Base-by-base conservation (phyloP, 2,888 invertebrate species). In the Sphaerophoria rueppellii region DNA sequence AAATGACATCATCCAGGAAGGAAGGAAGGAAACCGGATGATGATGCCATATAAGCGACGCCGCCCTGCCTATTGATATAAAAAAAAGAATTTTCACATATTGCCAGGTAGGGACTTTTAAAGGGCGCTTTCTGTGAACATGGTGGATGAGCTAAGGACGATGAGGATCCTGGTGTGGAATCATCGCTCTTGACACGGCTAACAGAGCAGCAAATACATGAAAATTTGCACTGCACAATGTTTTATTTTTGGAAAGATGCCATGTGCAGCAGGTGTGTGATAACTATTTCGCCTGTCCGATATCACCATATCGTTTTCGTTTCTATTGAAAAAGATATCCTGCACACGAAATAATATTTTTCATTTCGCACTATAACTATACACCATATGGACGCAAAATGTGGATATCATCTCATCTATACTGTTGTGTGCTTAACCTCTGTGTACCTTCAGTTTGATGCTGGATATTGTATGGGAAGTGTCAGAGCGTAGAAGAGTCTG, bases 141-240 rank as follows among this genome's bases (percentile, higher is more conserved):
- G 2, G 24, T 24, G 24, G 24, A 24, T 24, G 24, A 24, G 61
- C 71, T 11, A 43, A 43, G 12, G 43, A 11, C 9, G 43, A 43
- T 9, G 11, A 43, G 43, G 34, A 35, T 61, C 32, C 46, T 60
- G 76, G 76, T 73, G 65, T 65, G 73, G 72, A 69, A 77, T 73
- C 81, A 81, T 85, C 40, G 81, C 76, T 81, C 81, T 77, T 81
- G 76, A 76, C 76, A 77, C 57, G 85, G 73, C 48, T 81, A 85
- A 73, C 81, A 65, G 69, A 85, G 81, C 85, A 81, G 76, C 76
- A 85, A 85, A 85, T 80, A 77, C 76, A 81, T 73, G 63, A 77
- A 76, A 40, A 80, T 70, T 52, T 76, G 76, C 54, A 46, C 76
- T 76, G 69, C 75, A 79, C 16, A 65, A 14, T 14, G 16, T 16